Evolutionary conservation across 2,113 vertebrate species (phyloP), one percentile per base, ranked within the genome.

Genomic region (Pica pica): DNA sequence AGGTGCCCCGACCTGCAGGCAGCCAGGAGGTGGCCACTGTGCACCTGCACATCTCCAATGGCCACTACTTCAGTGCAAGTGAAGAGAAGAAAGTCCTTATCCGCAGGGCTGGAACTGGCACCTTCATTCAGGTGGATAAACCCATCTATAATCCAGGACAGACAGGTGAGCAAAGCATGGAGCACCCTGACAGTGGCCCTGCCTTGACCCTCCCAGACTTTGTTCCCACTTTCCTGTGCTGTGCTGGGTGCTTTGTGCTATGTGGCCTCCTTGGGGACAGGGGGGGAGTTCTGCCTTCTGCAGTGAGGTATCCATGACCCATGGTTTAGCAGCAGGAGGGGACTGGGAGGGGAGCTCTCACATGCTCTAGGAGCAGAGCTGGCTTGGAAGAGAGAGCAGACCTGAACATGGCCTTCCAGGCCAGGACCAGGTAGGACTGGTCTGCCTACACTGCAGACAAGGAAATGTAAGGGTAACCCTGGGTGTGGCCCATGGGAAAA

Each of bases 61-160:
- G 92, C 47, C 92, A 78, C 50, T 90, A 93, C 69, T 92, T 96
- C 94, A 93, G 10, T 17, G 82, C 92, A 59, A 86, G 90, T 2
- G 92, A 97, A 44, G 91, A 93, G 86, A 98, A 97, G 70, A 65
- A 57, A 1, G 96, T 97, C 63, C 78, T 98, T 33, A 98, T 98
- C 71, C 93, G 64, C 68, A 97, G 88, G 89, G 39, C 92, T 86
- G 67, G 55, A 16, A 93, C 59, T 8, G 95, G 97, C 39, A 71
- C 95, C 8, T 97, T 98, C 56, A 87, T 98, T 33, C 97, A 98
- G 79, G 90, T 42, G 3, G 97, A 98, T 47, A 97, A 97, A 55
- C 82, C 93, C 1, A 0, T 94, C 68, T 97, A 98, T 18, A 95
- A 39, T 2, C 96, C 97, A 7, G 96, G 96, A 57, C 56, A 93